Evolutionary conservation across 2,888 invertebrate species (phyloP).

Genomic region (Ochropleura leucogaster): DNA sequence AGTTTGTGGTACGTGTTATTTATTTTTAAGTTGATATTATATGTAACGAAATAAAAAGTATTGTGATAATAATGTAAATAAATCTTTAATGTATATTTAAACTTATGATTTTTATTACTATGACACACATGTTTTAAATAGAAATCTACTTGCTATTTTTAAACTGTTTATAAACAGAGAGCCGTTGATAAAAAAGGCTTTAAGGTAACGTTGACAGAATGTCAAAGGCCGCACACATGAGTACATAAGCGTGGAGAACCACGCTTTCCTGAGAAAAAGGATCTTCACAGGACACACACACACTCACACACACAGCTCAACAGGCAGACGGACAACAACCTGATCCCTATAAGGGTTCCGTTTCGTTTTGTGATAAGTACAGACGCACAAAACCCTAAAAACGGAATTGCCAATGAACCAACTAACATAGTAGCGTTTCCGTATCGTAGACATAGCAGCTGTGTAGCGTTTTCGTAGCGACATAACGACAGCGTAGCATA

Average conservation of each 20-base stretch:
- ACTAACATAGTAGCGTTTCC: background rate
- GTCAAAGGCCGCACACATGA: background rate
- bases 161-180: no score
- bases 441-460: background rate
- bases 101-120: constrained; percentile 10
- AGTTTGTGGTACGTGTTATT: constrained; percentile 80
- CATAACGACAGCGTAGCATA: background rate
- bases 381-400: background rate
- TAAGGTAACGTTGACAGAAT: background rate
- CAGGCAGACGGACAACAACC: no score
- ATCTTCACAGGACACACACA: no score
- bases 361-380: no score
- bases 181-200: no score
- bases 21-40: constrained; percentile 85
- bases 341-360: no score
- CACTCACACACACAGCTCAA: no score
- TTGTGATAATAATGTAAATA: constrained; percentile 88
- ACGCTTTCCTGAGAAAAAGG: no score
- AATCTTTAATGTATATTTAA: constrained; percentile 72
- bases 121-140: background rate
- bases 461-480: background rate
- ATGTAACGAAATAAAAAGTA: constrained; percentile 71
- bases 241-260: no score
- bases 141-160: background rate
- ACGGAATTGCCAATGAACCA: background rate